Evolutionary conservation across 2,888 invertebrate species (phyloP).

Genomic region (Cataglyphis albicans): DNA sequence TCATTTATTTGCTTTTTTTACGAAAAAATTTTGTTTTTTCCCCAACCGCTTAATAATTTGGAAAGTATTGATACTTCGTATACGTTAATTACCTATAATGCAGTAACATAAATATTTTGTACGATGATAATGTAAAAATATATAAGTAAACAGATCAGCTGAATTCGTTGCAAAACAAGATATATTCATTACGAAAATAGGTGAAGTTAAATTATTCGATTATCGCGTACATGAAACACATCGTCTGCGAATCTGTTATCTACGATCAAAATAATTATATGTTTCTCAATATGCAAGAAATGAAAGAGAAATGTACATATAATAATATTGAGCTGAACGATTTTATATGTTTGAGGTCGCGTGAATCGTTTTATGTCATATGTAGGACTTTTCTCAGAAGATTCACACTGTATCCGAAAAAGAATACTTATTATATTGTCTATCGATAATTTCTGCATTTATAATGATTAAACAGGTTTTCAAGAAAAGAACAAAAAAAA

Average conservation of each 20-base stretch:
- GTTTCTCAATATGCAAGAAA: constrained; percentile 1
- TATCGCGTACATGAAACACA: constrained; percentile 45
- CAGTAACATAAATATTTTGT: background rate
- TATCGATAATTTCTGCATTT: background rate
- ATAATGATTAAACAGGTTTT: background rate
- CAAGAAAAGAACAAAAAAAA: background rate
- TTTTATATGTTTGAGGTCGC: constrained; percentile 20
- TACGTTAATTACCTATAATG: background rate
- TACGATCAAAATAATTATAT: constrained; percentile 25
- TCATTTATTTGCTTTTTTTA: background rate
- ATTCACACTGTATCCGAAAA: background rate
- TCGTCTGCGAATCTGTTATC: constrained; percentile 48
- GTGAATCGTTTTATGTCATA: constrained; percentile 17
- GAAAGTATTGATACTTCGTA: background rate
- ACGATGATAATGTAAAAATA: background rate
- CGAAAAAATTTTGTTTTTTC: background rate
- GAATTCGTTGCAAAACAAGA: constrained; percentile 33
- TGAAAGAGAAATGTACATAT: background rate
- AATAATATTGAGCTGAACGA: constrained; percentile 3
- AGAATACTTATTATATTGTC: background rate
- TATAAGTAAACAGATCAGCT: background rate
- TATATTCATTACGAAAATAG: constrained; percentile 51
- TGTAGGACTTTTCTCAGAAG: background rate
- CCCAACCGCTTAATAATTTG: background rate
- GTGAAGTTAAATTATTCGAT: constrained; percentile 45